Conservation (phyloP, 2,797 vertebrate genomes). For the Rhadinocentrus ornatus region DNA sequence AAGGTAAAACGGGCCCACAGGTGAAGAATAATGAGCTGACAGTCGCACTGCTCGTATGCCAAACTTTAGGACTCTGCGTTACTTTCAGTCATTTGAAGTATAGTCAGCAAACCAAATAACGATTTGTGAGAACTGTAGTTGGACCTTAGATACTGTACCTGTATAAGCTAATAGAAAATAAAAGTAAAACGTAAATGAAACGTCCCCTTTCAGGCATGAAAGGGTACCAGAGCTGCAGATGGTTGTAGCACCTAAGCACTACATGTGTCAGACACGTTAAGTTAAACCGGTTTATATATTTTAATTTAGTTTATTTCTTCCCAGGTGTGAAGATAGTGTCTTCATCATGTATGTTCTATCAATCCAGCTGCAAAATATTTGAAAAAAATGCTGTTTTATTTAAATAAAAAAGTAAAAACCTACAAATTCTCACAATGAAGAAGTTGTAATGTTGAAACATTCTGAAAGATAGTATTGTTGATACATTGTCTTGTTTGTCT, state of each 20-base stretch:
- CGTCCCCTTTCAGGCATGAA: not conserved
- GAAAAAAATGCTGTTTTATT: not conserved
- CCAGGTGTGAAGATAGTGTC: not conserved
- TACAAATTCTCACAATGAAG: not conserved
- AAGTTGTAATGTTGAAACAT: not conserved
- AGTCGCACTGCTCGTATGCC: not conserved
- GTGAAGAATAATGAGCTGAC: not conserved
- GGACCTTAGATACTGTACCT: not conserved
- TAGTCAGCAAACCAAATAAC: not conserved
- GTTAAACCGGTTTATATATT: no score
- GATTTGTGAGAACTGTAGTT: not conserved
- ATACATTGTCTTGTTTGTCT: not conserved
- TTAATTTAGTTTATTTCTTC: not conserved
- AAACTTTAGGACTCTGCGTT: not conserved
- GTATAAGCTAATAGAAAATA: not conserved
- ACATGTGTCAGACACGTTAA: no score
- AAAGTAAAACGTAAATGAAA: not conserved
- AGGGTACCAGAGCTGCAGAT: not conserved
- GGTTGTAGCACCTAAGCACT: no score
- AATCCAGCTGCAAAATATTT: not conserved
- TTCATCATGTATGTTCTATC: not conserved
- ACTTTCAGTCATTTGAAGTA: not conserved
- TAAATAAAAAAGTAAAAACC: not conserved
- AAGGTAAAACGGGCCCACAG: slow-evolving; percentile 48
- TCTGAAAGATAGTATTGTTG: not conserved